A percentile compares a stretch with the other conserved stretches of the same genome.
These are phyloP conservation scores for Petaurus breviceps DNA, from an alignment of 2,113 vertebrate species.

Conservation along the genomic window DNA sequence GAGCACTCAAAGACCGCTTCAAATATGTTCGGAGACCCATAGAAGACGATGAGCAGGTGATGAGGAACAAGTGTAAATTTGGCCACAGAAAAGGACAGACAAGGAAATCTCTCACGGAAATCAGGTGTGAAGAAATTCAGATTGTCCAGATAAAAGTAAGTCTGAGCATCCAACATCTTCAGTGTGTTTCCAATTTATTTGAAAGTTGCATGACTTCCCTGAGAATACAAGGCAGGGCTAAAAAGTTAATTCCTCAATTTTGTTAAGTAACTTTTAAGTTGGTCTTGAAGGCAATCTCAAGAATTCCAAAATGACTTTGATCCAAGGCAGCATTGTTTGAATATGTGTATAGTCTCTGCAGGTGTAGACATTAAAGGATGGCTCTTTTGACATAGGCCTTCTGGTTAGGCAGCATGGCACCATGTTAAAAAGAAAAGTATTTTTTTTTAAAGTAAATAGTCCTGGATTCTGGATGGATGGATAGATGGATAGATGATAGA, in stretches of 20 bases:
- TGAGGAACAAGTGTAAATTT: constrained; percentile 86
- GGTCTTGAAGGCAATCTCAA: neutral
- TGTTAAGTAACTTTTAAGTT: neutral
- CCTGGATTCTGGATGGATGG: neutral
- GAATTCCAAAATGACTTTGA: neutral
- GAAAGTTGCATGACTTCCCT: neutral
- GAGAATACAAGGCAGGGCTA: neutral
- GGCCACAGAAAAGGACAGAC: constrained; percentile 83
- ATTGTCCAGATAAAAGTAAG: constrained; percentile 76
- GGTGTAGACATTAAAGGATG: neutral
- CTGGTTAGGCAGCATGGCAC: neutral
- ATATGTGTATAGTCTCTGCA: neutral
- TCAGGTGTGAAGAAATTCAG: constrained; percentile 55
- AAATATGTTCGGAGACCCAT: constrained; percentile 85
- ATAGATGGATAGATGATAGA: neutral
- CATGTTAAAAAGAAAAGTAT: neutral
- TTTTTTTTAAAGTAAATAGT: neutral
- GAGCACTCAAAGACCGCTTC: constrained; percentile 86
- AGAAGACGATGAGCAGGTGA: constrained; percentile 85
- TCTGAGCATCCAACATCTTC: constrained; percentile 19
- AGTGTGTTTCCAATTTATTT: neutral
- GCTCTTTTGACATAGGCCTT: neutral
- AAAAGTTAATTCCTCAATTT: neutral
- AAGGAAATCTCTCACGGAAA: constrained; percentile 75
- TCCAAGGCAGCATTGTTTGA: neutral